phyloP scores from a whole-genome alignment of 2,888 invertebrate genomes.

The Steromphala cineraria region DNA sequence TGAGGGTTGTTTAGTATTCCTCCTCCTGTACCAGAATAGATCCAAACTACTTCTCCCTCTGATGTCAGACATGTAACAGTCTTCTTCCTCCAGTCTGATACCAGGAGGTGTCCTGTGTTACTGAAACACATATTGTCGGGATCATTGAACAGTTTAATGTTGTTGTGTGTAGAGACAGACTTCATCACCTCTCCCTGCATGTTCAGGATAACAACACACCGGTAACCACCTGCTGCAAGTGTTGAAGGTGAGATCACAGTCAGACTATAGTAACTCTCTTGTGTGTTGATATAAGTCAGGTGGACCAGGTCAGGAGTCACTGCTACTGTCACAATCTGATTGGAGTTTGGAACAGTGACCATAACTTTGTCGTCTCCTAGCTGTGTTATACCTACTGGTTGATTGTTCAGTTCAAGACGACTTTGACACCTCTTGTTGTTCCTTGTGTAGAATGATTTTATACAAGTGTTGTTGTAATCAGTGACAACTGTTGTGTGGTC shows the following conservation, averaged over 20 bases:
- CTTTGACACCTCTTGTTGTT: background rate
- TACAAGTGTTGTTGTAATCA: background rate
- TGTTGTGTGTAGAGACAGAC: background rate
- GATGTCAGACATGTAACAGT: background rate
- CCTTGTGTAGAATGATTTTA: background rate
- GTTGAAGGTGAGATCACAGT: background rate
- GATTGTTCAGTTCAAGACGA: background rate
- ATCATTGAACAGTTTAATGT: background rate
- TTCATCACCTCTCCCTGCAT: background rate
- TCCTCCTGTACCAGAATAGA: background rate
- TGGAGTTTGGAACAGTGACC: background rate
- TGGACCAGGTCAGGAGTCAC: background rate
- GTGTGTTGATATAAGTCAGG: background rate
- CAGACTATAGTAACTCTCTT: background rate
- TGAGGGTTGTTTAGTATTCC: background rate
- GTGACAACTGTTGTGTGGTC: background rate
- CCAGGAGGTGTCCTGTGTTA: background rate
- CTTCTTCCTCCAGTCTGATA: background rate
- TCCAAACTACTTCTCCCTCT: background rate
- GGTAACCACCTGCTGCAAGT: background rate
- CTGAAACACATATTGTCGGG: background rate
- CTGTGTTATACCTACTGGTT: background rate
- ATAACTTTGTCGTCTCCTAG: background rate
- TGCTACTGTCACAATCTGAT: background rate
- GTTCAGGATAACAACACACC: background rate